These are phyloP conservation scores for Sebastes iracundus DNA, from an alignment of 2,797 vertebrate genomes.

Conservation along the genomic window DNA sequence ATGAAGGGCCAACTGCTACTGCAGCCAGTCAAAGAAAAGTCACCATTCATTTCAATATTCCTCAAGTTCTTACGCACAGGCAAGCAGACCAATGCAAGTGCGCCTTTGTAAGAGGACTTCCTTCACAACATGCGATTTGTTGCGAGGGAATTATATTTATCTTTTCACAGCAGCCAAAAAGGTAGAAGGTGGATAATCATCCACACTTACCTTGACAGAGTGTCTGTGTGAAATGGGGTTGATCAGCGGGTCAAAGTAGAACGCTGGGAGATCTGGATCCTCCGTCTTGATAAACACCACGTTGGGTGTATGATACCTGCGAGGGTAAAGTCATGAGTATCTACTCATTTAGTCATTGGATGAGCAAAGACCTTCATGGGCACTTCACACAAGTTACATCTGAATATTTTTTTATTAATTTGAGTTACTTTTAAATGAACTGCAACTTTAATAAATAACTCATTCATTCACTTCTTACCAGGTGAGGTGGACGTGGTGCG, in stretches of 20 bases:
- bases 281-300: slow-evolving; percentile 99
- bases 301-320: slow-evolving; percentile 98
- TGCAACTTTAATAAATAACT: neutral
- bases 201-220: slow-evolving; percentile 91
- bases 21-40: slow-evolving; percentile 15
- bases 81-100: slow-evolving; percentile 71
- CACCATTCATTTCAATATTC: slow-evolving; percentile 42
- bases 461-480: slow-evolving; percentile 81
- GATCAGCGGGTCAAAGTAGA: slow-evolving; percentile 99
- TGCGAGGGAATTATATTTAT: fast-evolving
- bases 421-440: fast-evolving
- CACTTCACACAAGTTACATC: neutral
- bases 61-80: slow-evolving; percentile 60
- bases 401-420: neutral
- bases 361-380: fast-evolving
- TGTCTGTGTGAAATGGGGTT: slow-evolving; percentile 99
- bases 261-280: slow-evolving; percentile 98
- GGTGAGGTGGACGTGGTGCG: slow-evolving; percentile 97
- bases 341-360: fast-evolving
- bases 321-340: neutral
- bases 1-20: slow-evolving; percentile 14
- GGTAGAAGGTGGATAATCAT: neutral
- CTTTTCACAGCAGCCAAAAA: neutral
- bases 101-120: slow-evolving; percentile 66
- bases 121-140: neutral